Evolutionary conservation across 2,888 invertebrate genomes (phyloP).

Genomic region (Bembecia ichneumoniformis): DNA sequence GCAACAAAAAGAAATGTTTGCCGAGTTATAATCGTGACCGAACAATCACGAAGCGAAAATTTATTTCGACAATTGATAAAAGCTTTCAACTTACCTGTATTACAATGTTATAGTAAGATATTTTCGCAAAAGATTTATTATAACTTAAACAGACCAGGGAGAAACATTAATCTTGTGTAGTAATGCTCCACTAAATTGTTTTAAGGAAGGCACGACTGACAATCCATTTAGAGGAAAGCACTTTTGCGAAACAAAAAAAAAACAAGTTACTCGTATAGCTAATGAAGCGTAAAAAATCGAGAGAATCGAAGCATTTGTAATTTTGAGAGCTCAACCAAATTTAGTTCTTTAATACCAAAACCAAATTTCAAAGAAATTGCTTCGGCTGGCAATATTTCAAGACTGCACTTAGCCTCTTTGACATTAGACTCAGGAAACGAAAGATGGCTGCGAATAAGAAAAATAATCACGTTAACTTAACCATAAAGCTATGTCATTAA

Average conservation of each 20-base stretch:
- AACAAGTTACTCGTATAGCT: constrained; percentile 30
- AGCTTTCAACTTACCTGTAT: constrained; percentile 26
- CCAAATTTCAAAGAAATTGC: constrained; percentile 15
- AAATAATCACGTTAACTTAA: constrained; percentile 14
- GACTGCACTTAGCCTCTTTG: constrained; percentile 48
- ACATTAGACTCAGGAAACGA: constrained; percentile 20
- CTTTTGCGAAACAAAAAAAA: constrained; percentile 34
- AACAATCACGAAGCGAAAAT: constrained; percentile 38
- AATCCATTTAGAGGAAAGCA: constrained; percentile 41
- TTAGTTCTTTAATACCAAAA: constrained; percentile 21
- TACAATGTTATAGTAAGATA: constrained; percentile 17
- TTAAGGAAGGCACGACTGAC: constrained; percentile 34
- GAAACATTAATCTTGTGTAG: constrained; percentile 42
- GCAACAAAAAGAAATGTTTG: constrained; percentile 18
- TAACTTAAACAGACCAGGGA: constrained; percentile 35
- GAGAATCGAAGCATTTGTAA: constrained; percentile 28
- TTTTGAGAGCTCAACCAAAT: constrained; percentile 23
- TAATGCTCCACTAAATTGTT: constrained; percentile 45
- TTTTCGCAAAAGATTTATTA: constrained; percentile 39
- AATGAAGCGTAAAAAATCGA: constrained; percentile 47
- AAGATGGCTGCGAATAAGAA: constrained; percentile 15
- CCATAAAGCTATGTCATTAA: constrained; percentile 16
- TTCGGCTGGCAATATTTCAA: constrained; percentile 46
- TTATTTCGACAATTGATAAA: constrained; percentile 40
- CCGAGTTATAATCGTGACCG: constrained; percentile 35